A percentile compares a stretch with the other conserved stretches of the same genome.
Conservation (phyloP, 2,797 vertebrate genomes). For the Passerculus sandwichensis region DNA sequence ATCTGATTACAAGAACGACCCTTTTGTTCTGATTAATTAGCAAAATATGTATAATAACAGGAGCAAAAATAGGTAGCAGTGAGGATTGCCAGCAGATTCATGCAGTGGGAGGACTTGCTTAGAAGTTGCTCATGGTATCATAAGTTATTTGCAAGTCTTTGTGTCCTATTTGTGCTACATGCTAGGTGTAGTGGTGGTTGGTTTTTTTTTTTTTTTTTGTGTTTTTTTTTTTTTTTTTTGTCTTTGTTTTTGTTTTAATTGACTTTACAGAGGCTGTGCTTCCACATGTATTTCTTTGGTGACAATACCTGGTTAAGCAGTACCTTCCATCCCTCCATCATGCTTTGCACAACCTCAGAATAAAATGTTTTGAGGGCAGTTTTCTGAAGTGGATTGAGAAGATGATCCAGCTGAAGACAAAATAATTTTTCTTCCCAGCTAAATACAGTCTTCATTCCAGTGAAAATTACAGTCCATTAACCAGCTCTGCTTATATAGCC, state of each 20-base stretch:
- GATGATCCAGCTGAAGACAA: not conserved
- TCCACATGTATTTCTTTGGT: not conserved
- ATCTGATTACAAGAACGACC: not conserved
- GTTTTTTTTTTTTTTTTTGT: too few species aligned
- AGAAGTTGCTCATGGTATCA: not conserved
- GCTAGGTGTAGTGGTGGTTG: fast-evolving
- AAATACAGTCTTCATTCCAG: not conserved
- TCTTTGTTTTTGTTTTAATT: not conserved
- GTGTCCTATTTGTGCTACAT: not conserved
- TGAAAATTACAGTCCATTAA: not conserved
- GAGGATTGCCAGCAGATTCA: not conserved
- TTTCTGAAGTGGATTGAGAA: not conserved
- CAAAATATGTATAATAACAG: not conserved
- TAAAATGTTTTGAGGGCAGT: not conserved
- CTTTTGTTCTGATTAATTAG: not conserved
- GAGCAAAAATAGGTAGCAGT: not conserved
- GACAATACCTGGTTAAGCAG: not conserved
- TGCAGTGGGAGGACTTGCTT: not conserved
- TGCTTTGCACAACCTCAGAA: not conserved
- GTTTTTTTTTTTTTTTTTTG: too few species aligned
- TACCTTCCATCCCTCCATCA: not conserved
- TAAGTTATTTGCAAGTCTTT: not conserved
- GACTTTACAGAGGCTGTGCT: not conserved
- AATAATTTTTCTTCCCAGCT: not conserved
- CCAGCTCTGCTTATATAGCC: not conserved